phyloP scores from a whole-genome alignment of 1,140 invertebrate species.

The Pissodes strobi region DNA sequence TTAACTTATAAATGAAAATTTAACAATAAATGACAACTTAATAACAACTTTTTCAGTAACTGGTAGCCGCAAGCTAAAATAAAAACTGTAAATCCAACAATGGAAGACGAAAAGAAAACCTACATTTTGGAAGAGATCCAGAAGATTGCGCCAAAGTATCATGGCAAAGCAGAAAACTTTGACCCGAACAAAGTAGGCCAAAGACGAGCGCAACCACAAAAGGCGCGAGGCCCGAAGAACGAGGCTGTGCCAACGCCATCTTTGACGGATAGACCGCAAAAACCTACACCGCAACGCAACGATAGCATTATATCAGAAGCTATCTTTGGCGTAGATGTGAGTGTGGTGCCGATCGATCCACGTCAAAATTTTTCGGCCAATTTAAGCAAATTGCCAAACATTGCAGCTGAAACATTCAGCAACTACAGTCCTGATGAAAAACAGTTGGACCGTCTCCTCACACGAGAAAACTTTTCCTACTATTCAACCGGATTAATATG shows the following conservation, averaged over 20 bases:
- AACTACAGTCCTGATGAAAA: slow-evolving; percentile 14
- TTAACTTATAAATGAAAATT: too few relatives aligned
- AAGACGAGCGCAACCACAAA: neutral
- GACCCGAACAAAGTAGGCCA: neutral
- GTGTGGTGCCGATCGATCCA: slow-evolving; percentile 31
- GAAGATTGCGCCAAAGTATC: neutral
- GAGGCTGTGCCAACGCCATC: neutral
- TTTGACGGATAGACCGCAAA: neutral
- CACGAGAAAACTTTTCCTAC: slow-evolving; percentile 12
- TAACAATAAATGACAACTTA: too few relatives aligned
- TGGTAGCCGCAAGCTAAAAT: too few relatives aligned
- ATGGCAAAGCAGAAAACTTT: neutral
- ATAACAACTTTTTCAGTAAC: too few relatives aligned
- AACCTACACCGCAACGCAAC: slow-evolving; percentile 33
- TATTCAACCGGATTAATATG: slow-evolving; percentile 29
- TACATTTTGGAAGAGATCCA: neutral
- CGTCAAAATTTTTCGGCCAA: slow-evolving; percentile 28
- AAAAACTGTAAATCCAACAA: too few relatives aligned
- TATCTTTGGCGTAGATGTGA: slow-evolving; percentile 23
- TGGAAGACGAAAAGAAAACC: slow-evolving; percentile 29
- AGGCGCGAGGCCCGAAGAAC: neutral
- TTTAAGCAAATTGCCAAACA: slow-evolving; percentile 9
- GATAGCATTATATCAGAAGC: slow-evolving; percentile 2
- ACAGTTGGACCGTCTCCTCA: slow-evolving; percentile 21
- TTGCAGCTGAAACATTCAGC: slow-evolving; percentile 24